Base-by-base conservation (phyloP, 2,888 invertebrate genomes). In the Argyresthia albistria region DNA sequence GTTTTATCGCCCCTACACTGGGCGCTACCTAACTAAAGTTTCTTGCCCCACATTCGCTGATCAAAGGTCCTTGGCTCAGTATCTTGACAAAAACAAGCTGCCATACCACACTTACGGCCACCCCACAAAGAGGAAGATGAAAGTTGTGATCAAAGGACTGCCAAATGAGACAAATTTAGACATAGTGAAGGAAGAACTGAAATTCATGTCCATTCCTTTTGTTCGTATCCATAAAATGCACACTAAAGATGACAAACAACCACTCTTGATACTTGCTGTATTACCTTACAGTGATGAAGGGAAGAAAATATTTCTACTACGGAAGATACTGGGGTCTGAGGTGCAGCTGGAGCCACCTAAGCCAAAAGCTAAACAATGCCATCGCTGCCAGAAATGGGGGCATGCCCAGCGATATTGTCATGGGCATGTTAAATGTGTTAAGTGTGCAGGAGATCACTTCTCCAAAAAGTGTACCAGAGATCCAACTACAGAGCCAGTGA, bases 361-460 rank as follows among this genome's bases (percentile, higher is more conserved):
- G 11, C 25, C 36, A 6, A 78, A 73, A 53, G 53, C 59, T 1
- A 72, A 59, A 43, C 84, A 87, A 55, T 86, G 86, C 58, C 65
- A 73, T 54, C 70, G 73, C 15, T 87, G 87, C 57, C 87, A 84
- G 56, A 68, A 66, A 55, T 84, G 79, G 74, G 83, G 81, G 0
- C 86, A 87, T 54, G 64, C 76, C 1, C 76, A 79, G 55, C 66
- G 74, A 14, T 76, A 72, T 58, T 83, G 84, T 52, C 70, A 69
- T 11, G 76, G 75, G 0, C 43, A 57, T 11, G 50, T 70, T 2
- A 75, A 65, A 50, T 84, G 83, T 64, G 76, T 82, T 0, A 83
- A 80, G 58, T 87, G 83, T 65, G 74, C 67, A n/a, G 75, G 70
- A 1, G 60, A 70, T 1, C 83, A 86, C 61, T 56, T 61, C 0